Percentiles rank a stretch among this genome's conserved stretches.
These are phyloP conservation scores for Hephaestus fuliginosus DNA, from an alignment of 2,797 vertebrate genomes.

Conservation along the genomic window DNA sequence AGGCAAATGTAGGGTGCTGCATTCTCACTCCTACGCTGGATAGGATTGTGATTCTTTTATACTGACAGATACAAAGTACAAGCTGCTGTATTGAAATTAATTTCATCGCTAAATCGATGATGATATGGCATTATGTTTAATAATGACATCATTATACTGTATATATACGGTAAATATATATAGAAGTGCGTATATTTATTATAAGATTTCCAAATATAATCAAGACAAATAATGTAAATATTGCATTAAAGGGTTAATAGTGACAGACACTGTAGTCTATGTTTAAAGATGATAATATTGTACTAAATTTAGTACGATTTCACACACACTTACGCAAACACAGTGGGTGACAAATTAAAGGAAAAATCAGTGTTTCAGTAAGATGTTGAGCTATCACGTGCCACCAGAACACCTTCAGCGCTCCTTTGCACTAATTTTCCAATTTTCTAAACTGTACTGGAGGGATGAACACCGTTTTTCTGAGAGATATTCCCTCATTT, in stretches of 20 bases:
- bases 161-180: background rate
- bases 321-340: too few relatives aligned
- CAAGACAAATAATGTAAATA: background rate
- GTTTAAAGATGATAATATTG: background rate
- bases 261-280: background rate
- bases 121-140: slow-evolving; percentile 23
- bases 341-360: too few relatives aligned
- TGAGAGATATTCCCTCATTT: too few relatives aligned
- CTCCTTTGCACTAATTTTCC: too few relatives aligned
- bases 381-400: too few relatives aligned
- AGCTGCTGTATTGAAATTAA: slow-evolving; percentile 28
- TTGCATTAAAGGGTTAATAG: background rate
- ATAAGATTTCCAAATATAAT: slow-evolving; percentile 9
- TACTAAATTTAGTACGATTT: background rate
- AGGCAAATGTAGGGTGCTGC: slow-evolving; percentile 61
- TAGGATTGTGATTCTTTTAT: slow-evolving; percentile 52
- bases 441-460: too few relatives aligned
- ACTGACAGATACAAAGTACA: slow-evolving; percentile 51
- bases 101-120: slow-evolving; percentile 36
- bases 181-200: background rate
- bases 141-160: slow-evolving; percentile 5
- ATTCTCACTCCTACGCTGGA: slow-evolving; percentile 65
- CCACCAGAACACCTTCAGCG: too few relatives aligned
- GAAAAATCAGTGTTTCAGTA: too few relatives aligned
- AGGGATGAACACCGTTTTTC: too few relatives aligned